These are phyloP conservation scores for Sarcoramphus papa DNA, from an alignment of 2,797 vertebrate species.

Conservation along the genomic window DNA sequence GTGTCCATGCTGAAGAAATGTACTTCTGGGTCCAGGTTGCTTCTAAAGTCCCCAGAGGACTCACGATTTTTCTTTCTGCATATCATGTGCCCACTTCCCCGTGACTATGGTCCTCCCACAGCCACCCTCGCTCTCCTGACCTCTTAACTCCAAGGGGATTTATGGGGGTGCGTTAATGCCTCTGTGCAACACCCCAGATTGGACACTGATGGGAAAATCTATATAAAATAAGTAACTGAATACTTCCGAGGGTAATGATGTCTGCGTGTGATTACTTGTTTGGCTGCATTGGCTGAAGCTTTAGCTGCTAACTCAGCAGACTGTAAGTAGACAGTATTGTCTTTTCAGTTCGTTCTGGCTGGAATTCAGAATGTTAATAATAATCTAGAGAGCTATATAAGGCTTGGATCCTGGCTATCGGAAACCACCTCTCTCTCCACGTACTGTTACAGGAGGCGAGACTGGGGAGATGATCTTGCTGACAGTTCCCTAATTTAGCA, in stretches of 20 bases:
- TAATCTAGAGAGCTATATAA: background rate
- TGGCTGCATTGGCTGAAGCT: background rate
- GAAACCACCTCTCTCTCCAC: background rate
- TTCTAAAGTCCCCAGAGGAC: background rate
- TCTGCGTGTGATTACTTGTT: slow-evolving; percentile 7
- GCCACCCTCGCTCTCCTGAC: background rate
- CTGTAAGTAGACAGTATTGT: slow-evolving; percentile 33
- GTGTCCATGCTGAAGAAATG: background rate
- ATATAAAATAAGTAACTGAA: background rate
- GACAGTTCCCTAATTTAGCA: background rate
- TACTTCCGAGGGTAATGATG: background rate
- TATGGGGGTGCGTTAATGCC: accelerated
- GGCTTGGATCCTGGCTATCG: background rate
- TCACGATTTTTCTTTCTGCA: background rate
- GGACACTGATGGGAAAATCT: background rate
- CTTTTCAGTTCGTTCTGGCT: slow-evolving; percentile 21
- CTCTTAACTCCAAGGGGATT: background rate
- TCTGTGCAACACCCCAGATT: background rate
- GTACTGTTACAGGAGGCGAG: background rate
- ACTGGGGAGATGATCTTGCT: background rate
- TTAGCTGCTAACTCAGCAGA: slow-evolving; percentile 51
- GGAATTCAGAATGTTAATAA: slow-evolving; percentile 39
- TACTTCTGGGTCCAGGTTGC: background rate
- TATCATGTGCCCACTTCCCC: background rate
- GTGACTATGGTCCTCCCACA: background rate